Evolutionary conservation across 2,113 vertebrate genomes (phyloP), one percentile per base, ranked within the genome.

Genomic region (Scartelaos histophorus): DNA sequence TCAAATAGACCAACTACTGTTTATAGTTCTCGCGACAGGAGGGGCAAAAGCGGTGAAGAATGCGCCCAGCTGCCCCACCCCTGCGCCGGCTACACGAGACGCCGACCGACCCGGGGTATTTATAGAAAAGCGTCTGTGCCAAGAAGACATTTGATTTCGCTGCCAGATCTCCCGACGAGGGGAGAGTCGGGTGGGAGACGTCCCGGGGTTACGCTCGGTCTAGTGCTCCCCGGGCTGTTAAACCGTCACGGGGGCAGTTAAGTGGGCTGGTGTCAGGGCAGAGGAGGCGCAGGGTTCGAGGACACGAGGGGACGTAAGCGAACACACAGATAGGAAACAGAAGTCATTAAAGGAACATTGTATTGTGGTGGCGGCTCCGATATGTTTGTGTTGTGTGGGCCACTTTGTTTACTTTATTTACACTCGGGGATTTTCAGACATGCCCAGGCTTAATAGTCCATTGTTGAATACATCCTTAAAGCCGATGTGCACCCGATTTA

Each of bases 1-100:
- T 35, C 76, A 81, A 86, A 89, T 86, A 91, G 85, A 90, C 86
- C 84, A 77, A 75, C 85, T 89, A 85, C 89, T 88, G 86, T 90
- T 87, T 82, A 78, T 83, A 85, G 82, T 82, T 54, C 5, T 46
- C 11, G 75, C 70, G 80, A 64, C 67, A 69, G 82, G 69, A 69
- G 73, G 79, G 47, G 80, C 76, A 75, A 83, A 86, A 87, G 81
- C 80, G 88, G 82, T 74, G 77, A 80, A 66, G 64, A 62, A 68
- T 75, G 71, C 67, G 79, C 49, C 68, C 49, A 2, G 25, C 34
- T 35, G 71, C 79, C 75, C 51, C 57, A 11, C 82, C 83, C 78
- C 69, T 70, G 73, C 38, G 21, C 43, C 12, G 56, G 67, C 60
- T 74, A 73, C 66, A 46, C 71, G 81, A 86, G 85, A 83, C 62